phyloP scores from a whole-genome alignment of 2,113 vertebrate species.

The Antigone vipio region DNA sequence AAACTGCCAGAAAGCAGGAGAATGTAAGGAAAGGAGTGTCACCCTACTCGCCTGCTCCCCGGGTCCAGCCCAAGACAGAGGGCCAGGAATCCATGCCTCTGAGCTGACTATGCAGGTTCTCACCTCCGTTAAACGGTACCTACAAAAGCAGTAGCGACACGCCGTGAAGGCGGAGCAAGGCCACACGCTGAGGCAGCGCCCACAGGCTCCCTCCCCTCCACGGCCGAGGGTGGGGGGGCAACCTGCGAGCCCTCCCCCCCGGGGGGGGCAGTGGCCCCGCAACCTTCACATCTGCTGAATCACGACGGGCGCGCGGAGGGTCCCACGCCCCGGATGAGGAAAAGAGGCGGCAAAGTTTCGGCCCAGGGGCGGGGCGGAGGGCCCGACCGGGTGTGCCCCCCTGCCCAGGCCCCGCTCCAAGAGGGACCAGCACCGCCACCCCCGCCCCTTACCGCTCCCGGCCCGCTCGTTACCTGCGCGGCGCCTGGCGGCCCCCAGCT shows the following conservation, averaged over 20 bases:
- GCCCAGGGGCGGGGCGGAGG: no score
- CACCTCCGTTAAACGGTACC: neutral
- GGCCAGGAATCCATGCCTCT: no score
- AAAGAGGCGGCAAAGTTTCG: neutral
- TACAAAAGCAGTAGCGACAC: neutral
- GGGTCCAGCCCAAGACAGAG: neutral
- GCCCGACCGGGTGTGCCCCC: neutral
- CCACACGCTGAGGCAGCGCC: neutral
- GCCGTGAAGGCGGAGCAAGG: neutral
- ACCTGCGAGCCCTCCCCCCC: neutral
- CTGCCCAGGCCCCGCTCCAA: neutral
- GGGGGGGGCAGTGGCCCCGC: neutral
- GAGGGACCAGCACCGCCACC: neutral
- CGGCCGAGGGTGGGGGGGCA: no score
- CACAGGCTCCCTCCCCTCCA: neutral
- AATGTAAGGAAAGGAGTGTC: neutral
- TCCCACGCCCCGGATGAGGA: fast-evolving
- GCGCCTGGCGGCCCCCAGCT: neutral
- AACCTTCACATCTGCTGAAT: neutral
- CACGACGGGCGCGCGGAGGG: fast-evolving
- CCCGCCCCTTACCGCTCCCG: neutral
- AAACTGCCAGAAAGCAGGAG: neutral
- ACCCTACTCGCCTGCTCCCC: no score
- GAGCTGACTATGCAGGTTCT: neutral
- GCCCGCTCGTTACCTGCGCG: neutral